These are phyloP conservation scores for Oreochromis niloticus DNA, from an alignment of 2,113 vertebrate species.

Conservation along the genomic window DNA sequence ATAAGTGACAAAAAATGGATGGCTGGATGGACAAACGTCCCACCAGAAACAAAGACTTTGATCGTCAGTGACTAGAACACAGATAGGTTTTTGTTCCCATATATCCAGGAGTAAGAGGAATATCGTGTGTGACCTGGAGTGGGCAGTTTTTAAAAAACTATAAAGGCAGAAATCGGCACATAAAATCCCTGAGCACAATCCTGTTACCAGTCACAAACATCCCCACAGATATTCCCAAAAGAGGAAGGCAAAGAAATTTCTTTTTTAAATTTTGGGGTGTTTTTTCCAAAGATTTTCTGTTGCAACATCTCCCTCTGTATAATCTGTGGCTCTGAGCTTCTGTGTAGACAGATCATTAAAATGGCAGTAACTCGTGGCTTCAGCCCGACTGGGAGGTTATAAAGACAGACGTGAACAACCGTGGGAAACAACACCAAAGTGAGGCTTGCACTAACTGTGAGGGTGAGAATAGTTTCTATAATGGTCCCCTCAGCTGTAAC, in stretches of 20 bases:
- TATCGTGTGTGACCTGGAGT: not conserved
- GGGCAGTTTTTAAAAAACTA: not conserved
- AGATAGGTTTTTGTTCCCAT: not conserved
- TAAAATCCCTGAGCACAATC: not conserved
- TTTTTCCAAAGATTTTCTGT: not conserved
- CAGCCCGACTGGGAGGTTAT: not conserved
- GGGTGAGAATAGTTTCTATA: not conserved
- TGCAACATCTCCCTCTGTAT: not conserved
- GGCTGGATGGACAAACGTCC: not conserved
- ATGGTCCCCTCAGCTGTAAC: not conserved
- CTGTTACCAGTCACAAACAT: not conserved
- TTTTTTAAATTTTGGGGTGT: rapidly evolving
- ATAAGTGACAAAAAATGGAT: not conserved
- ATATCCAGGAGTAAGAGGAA: not conserved
- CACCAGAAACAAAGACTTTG: not conserved
- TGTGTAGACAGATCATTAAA: not conserved
- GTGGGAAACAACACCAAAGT: not conserved
- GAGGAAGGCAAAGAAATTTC: not conserved
- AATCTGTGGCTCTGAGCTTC: not conserved
- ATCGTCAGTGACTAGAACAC: not conserved
- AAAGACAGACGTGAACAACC: not conserved
- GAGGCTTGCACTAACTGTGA: not conserved
- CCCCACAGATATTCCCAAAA: not conserved
- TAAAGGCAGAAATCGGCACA: not conserved
- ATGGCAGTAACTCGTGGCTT: not conserved